A percentile compares a stretch with the other conserved stretches of the same genome.
phyloP scores from a whole-genome alignment of 2,113 vertebrate genomes.

The Vicugna pacos region DNA sequence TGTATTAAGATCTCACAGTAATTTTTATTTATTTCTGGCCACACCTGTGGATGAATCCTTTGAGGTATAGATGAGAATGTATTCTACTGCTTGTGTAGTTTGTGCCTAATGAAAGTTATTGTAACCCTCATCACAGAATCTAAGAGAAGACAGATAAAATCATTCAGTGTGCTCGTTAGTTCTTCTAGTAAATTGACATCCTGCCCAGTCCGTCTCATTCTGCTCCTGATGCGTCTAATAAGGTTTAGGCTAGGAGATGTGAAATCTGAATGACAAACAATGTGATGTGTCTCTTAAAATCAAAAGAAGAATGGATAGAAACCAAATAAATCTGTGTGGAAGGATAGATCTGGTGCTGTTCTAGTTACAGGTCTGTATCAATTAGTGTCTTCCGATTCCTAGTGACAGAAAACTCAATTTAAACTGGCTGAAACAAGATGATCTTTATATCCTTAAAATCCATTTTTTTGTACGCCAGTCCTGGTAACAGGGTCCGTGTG shows the following conservation, averaged over 20 bases:
- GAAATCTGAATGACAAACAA: not conserved
- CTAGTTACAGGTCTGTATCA: not conserved
- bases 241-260: not conserved
- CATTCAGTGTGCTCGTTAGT: not conserved
- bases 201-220: not conserved
- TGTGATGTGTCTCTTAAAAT: not conserved
- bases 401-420: not conserved
- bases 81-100: not conserved
- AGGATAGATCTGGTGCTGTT: not conserved
- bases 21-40: constrained; percentile 38
- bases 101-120: not conserved
- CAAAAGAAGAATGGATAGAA: not conserved
- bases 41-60: not conserved
- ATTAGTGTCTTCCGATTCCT: not conserved
- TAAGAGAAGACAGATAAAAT: constrained; percentile 26
- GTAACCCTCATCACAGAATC: not conserved
- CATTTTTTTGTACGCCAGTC: not conserved
- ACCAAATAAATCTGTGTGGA: not conserved
- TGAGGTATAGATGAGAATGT: not conserved
- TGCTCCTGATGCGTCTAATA: not conserved
- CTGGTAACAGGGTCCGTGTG: not conserved
- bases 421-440: not conserved
- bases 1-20: not conserved
- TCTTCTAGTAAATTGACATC: not conserved
- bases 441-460: not conserved